These are phyloP conservation scores for Cuniculus paca DNA, from an alignment of 2,797 vertebrate genomes.

Conservation along the genomic window DNA sequence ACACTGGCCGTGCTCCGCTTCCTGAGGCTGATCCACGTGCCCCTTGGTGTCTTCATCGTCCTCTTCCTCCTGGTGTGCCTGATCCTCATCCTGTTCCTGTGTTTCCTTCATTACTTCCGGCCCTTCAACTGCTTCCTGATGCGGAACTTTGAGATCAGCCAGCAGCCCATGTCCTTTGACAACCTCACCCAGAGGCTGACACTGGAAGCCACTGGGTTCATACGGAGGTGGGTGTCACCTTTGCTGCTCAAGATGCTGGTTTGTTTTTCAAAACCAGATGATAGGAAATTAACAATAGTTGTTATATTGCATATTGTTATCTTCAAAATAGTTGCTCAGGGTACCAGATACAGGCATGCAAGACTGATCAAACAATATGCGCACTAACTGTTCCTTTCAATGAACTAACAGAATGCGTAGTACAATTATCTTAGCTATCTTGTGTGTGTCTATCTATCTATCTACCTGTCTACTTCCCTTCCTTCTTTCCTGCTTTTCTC, in stretches of 20 bases:
- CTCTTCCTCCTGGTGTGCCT: slow-evolving; percentile 40
- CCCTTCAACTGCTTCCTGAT: slow-evolving; percentile 95
- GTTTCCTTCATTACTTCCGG: slow-evolving; percentile 88
- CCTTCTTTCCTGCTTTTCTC: too few species aligned
- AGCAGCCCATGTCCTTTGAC: slow-evolving; percentile 92
- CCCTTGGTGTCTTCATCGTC: slow-evolving; percentile 64
- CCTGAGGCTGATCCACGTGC: slow-evolving; percentile 80
- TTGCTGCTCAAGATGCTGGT: background rate
- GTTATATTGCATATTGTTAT: too few species aligned
- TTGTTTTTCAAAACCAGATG: too few species aligned
- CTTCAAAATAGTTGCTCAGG: too few species aligned
- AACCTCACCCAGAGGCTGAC: slow-evolving; percentile 93
- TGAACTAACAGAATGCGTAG: too few species aligned
- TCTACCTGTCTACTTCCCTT: too few species aligned
- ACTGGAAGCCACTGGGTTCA: slow-evolving; percentile 89
- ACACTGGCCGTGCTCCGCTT: slow-evolving; percentile 82
- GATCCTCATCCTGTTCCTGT: background rate
- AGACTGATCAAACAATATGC: too few species aligned
- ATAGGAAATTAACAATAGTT: too few species aligned
- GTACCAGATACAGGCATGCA: too few species aligned
- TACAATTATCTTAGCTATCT: too few species aligned
- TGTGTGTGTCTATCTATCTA: too few species aligned
- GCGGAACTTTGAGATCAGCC: slow-evolving; percentile 88
- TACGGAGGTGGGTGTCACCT: slow-evolving; percentile 88
- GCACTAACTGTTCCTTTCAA: too few species aligned